Evolutionary conservation across 2,888 invertebrate species (phyloP), one percentile per base, ranked within the genome.

Genomic region (Cantharis lateralis): DNA sequence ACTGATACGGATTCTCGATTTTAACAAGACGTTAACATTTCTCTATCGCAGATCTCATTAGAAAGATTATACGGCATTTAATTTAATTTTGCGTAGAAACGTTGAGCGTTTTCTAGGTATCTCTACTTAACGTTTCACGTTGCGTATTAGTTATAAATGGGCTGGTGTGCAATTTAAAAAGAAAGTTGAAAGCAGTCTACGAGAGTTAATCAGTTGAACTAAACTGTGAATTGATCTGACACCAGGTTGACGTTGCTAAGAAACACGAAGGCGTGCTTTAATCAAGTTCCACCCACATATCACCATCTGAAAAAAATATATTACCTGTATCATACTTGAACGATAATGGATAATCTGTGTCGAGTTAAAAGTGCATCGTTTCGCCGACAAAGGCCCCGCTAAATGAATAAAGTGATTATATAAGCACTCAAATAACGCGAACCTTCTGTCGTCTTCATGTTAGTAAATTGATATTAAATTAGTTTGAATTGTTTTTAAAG

Each of bases 211-310:
- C 84, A 82, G 84, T 84, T 84, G 83, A 84, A 82, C 83, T 85
- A 85, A 84, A 85, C 84, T 84, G 86, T 85, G 85, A 84, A 84
- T 82, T 82, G 85, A 81, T 81, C 83, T 79, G 80, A 80, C 78
- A 81, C 79, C 81, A 83, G 83, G 85, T 76, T 71, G 81, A 83
- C 84, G 87, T 87, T 87, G 87, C 87, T 87, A 87, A 87, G 87
- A 86, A 86, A 87, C 87, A 84, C 80, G 80, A 74, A 81, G 86
- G 79, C 79, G 79, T 69, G 72, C 20, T 71, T 68, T 70, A 64
- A 70, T 68, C 71, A 28, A 68, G 76, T 71, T 69, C 76, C 75
- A 48, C 79, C 79, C 75, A 68, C 76, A 70, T 48, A 71, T 68
- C 73, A 74, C 48, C 70, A 26, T 18, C 18, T 11, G 61, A 70